Base-by-base conservation (phyloP, 2,888 invertebrate genomes). In the Leptinotarsa juncta region DNA sequence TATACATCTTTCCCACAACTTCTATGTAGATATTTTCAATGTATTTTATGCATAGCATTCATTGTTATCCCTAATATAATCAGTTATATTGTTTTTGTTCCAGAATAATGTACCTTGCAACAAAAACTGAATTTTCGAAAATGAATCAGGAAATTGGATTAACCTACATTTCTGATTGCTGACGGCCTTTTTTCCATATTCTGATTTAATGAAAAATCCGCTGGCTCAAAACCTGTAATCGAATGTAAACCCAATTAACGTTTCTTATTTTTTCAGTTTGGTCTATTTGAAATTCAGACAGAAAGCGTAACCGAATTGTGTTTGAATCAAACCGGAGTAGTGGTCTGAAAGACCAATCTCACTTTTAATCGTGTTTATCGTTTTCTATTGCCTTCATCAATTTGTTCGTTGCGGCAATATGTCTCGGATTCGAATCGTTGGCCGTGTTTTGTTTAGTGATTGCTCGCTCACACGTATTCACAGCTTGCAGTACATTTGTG, bases 191-290 rank as follows among this genome's bases (percentile, higher is more conserved):
- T 42, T 42, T 42, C 42, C 3, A 26, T 5, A 60, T 23, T 60
- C 15, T 3, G 26, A 32, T 62, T 18, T 4, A 10, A 18, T 2
- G 23, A n/a, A 62, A 62, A 62, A 62, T 62, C 16, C 62, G 20
- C 32, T 42, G 4, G 26, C 26, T 5, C 15, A n/a, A 32, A 62
- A 62, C 16, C 62, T 51, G 42, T 4, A 62, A 32, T 32, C 42
- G 32, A 32, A 62, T 62, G 16, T n/a, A 62, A 62, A 62, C n/a
- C 32, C 62, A 62, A 62, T 62, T 62, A 62, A 32, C 62, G n/a
- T 62, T 62, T 42, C 16, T n/a, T 32, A 16, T 62, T 62, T 62
- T 32, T 32, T 32, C 32, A 15, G 32, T n/a, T 15, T 4, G 62
- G 7, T 32, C 62, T 26, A 16, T 62, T 62, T 32, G 62, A 26